Evolutionary conservation across 2,797 vertebrate genomes (phyloP).

Genomic region (Glyptemys insculpta): DNA sequence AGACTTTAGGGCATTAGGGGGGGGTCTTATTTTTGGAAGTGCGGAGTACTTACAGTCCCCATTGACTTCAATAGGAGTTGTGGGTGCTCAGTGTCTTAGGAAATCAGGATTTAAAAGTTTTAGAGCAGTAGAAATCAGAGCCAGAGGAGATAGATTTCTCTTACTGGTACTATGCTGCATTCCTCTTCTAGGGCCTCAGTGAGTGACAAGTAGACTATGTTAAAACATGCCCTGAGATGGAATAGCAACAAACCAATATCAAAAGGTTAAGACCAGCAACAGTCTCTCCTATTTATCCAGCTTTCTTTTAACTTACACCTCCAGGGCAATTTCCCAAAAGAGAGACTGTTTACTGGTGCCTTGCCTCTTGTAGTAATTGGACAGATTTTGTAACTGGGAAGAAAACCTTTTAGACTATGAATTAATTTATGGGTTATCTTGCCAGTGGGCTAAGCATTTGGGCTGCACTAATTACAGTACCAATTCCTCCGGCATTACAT

Average conservation of each 20-base stretch:
- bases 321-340: neutral
- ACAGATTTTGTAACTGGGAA: conserved; percentile 46
- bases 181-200: neutral
- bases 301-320: conserved; percentile 2
- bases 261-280: neutral
- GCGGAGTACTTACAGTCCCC: neutral
- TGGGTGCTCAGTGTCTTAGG: neutral
- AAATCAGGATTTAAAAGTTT: neutral
- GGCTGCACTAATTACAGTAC: conserved; percentile 45
- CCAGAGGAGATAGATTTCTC: neutral
- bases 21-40: neutral
- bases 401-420: conserved; percentile 11
- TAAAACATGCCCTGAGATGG: neutral
- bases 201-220: neutral
- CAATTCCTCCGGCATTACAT: conserved; percentile 72
- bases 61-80: neutral
- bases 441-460: conserved; percentile 46
- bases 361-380: neutral
- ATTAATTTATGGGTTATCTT: conserved; percentile 59
- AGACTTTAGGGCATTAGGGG: neutral
- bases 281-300: neutral
- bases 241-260: neutral
- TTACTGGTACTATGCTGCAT: neutral
- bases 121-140: neutral
- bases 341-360: neutral